Base-by-base conservation (phyloP, 2,797 vertebrate species). In the Sebastes oblongus region DNA sequence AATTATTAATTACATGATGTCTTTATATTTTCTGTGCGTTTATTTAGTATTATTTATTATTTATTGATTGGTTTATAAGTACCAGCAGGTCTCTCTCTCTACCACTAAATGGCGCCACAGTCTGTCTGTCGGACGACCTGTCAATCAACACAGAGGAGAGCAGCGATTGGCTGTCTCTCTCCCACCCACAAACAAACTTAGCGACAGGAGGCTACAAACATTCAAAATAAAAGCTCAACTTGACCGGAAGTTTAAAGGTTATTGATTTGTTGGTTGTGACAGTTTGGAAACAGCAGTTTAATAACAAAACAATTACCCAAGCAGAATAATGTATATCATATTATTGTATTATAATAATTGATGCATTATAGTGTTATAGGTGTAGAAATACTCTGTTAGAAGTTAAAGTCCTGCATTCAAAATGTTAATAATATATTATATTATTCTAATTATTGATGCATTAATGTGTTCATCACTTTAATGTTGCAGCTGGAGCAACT, bases 111-210 rank as follows among this genome's bases (percentile, higher is more conserved):
- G 82, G 58, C 52, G 54, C 61, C 4, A 14, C 8, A 29, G 56
- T 22, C 11, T 16, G 18, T 46, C 42, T 29, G 9, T 4, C 27
- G 8, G 12, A 22, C 4, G 27, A 34, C 50, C 65, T 32, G 64
- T 16, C 18, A 36, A 2, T 39, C 72, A 58, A 4, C 30, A n/a
- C 20, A 8, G 29, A n/a, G 27, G 13, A n/a, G 27, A n/a, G 62
- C 30, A 4, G 46, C 20, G 77, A 75, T 77, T 77, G 77, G 80
- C 50, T 68, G 6, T 18, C 46, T n/a, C 42, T 30, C 61, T 25
- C 64, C 24, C 56, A 9, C 52, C 16, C 54, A 34, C 83, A 72
- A 68, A 83, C 24, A 72, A 65, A 83, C n/a, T 81, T 77, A 55
- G 25, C 12, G 25, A 59, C 13, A 20, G 32, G 7, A 22, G n/a